phyloP scores from a whole-genome alignment of 1,140 invertebrate genomes.

The Cepaea nemoralis region DNA sequence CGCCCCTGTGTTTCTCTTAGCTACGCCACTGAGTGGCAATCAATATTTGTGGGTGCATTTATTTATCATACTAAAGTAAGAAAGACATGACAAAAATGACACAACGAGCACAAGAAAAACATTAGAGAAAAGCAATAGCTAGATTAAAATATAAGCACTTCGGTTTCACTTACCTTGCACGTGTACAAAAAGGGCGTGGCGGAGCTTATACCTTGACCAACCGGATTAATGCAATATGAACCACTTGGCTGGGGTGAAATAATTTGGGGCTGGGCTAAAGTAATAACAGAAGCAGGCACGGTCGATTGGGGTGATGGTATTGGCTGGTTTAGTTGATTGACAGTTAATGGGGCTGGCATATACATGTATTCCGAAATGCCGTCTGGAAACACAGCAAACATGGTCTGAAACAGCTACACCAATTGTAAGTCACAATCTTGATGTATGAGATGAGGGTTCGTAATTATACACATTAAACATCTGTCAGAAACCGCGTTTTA shows the following conservation, averaged over 20 bases:
- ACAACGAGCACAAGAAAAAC: too few relatives aligned
- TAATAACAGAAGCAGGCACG: background rate
- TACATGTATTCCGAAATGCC: slow-evolving; percentile 11
- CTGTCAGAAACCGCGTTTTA: background rate
- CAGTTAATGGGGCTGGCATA: background rate
- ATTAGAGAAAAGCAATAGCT: too few relatives aligned
- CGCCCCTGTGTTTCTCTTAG: too few relatives aligned
- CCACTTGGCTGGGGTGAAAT: background rate
- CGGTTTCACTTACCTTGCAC: slow-evolving; percentile 16
- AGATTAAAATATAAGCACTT: too few relatives aligned
- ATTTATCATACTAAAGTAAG: too few relatives aligned
- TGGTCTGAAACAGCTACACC: background rate
- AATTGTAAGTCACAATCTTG: background rate
- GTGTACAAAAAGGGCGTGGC: slow-evolving; percentile 18
- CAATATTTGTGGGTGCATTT: too few relatives aligned
- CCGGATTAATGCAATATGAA: background rate
- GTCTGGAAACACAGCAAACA: slow-evolving; percentile 29
- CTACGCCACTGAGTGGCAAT: too few relatives aligned
- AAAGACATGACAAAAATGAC: too few relatives aligned
- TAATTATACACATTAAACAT: background rate
- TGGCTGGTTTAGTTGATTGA: background rate
- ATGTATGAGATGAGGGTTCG: background rate
- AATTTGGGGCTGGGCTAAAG: slow-evolving; percentile 14
- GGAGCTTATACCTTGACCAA: background rate
- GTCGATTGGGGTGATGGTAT: background rate